A percentile compares a stretch with the other conserved stretches of the same genome.
Conservation (phyloP, 1,140 invertebrate genomes). For the Drosophila ananassae region DNA sequence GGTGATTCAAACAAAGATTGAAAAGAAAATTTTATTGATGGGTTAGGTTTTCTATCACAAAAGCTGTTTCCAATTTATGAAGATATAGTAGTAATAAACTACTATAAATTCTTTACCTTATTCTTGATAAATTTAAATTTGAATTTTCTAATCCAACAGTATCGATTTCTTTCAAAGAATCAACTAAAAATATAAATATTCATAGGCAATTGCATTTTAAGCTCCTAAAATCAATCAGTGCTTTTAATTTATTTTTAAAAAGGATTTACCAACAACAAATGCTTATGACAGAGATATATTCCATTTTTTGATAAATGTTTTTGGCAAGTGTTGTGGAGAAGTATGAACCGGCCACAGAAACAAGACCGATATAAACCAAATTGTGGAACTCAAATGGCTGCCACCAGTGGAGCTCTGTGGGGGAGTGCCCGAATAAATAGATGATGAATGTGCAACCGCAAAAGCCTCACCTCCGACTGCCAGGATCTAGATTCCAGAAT, state of each 20-base stretch:
- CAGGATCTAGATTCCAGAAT: neutral
- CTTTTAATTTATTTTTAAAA: neutral
- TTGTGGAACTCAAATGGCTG: neutral
- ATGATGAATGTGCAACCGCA: constrained; percentile 65
- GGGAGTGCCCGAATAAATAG: constrained; percentile 49
- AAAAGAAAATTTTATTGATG: no score
- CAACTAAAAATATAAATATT: neutral
- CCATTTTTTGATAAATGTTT: constrained; percentile 1
- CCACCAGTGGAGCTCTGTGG: neutral
- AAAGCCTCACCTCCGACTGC: constrained; percentile 34
- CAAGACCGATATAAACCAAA: constrained; percentile 21
- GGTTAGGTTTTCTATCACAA: no score
- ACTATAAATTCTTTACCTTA: no score
- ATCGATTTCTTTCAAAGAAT: no score
- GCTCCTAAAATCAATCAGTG: no score
- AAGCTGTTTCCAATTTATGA: no score
- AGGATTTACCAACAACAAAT: neutral
- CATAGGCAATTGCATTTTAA: neutral
- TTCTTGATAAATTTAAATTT: no score
- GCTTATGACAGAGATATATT: neutral
- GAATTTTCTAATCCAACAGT: no score
- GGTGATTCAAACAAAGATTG: no score
- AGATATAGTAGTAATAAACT: no score
- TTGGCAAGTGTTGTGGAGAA: constrained; percentile 1
- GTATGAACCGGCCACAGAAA: constrained; percentile 13